Evolutionary conservation across 2,113 vertebrate genomes (phyloP), one percentile per base, ranked within the genome.

Genomic region (Chaetodon auriga): DNA sequence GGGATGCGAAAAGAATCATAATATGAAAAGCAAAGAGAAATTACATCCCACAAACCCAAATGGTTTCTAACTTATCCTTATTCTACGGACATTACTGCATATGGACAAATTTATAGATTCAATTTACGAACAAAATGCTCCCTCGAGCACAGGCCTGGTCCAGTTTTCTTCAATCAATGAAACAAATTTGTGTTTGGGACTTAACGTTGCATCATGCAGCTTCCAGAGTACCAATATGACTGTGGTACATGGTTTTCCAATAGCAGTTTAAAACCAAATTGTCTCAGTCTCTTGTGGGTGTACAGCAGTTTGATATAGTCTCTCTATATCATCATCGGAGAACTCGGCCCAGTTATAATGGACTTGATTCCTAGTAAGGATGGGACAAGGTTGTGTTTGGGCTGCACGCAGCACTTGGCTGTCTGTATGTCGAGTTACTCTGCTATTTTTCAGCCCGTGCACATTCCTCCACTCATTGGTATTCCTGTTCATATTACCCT

Each of bases 401-500:
- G 70, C 84, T 80, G 57, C 84, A 82, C 81, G 62, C 75, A 61
- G 82, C 81, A 82, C 87, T 89, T 54, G 65, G 81, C 78, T 82
- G 83, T 87, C 86, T 71, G 74, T 62, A 43, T 19, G 72, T 62
- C 82, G 87, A 90, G 76, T 89, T 91, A 77, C 86, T 86, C 84
- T 71, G 65, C 82, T 87, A 84, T 90, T 87, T 88, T 82, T 90
- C 74, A 81, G 80, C 79, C 57, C 3, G 4, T 51, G 53, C 88
- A 80, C 89, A 90, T 90, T 91, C 89, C 82, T 80, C 69, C 79
- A 82, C 91, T 94, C 93, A 93, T 94, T 93, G 90, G 85, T 93
- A 94, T 94, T 93, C 91, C 86, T 92, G 84, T 89, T 93, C 90
- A 91, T 92, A 91, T 92, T 93, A 89, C 85, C 81, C 91, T 88